Base-by-base conservation (phyloP, 2,888 invertebrate species). In the Mayetiola destructor region DNA sequence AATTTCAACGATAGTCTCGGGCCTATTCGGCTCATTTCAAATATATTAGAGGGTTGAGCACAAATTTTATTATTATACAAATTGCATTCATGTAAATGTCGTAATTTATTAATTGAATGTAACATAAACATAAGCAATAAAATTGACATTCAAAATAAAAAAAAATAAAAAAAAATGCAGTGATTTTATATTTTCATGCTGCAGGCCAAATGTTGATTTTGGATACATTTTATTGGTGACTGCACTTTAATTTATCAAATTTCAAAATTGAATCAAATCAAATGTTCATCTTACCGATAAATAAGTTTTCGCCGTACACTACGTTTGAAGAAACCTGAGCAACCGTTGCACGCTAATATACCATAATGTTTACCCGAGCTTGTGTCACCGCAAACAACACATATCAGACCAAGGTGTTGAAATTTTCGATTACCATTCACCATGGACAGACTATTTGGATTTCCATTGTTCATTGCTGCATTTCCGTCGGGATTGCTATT, bases 301-400 rank as follows among this genome's bases (percentile, higher is more conserved):
- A 96, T 95, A 60, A 97, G 81, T 76, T 96, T 95, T 67, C 96
- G 79, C 57, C 96, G 78, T 36, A 97, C 96, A 62, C 92, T 93
- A 62, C 97, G 75, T 70, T 99, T 99, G 78, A 99, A 99, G 77
- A 99, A 99, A 0, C 99, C 99, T 58, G 93, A 94, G 76, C 99
- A 99, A 0, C 99, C 99, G 68, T 99, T 99, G 73, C 99, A 99
- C 0, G 97, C 97, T 61, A 97, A 78, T 66, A 97, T 96, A 1
- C 97, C 96, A 71, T 95, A 96, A 72, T 96, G 96, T 67, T 96
- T 96, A 2, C 96, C 96, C 2, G 92, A 93, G 64, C 92, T 92
- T 6, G 94, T 94, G 71, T 96, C 96, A 0, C 95, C 95, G 66
- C 96, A 96, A 1, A 97, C 96, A 57, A 95, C 90, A 72, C 96